Evolutionary conservation across 2,888 invertebrate genomes (phyloP), one percentile per base, ranked within the genome.

Genomic region (Furcula furcula): DNA sequence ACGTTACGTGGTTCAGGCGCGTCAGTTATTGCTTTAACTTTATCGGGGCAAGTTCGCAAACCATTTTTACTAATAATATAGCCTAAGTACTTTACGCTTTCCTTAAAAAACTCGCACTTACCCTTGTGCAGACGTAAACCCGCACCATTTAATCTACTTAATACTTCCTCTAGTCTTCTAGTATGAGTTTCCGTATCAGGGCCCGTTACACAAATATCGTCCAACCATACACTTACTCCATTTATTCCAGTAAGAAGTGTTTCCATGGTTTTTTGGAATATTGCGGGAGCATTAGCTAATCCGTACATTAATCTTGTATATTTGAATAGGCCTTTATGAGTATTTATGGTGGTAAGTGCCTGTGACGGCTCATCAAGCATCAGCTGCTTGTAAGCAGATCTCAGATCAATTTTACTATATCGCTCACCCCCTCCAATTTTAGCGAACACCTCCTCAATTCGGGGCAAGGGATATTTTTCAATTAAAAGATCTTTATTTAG

Each of bases 191-290:
- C 4, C n/a, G 15, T 44, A 12, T 25, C 11, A 0, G 38, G 42
- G 0, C 33, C 53, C 1, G 52, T 55, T 0, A 44, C 9, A 21
- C 42, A 49, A 2, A 69, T 47, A 25, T 67, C 64, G 33, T 64
- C 60, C 1, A 56, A 28, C 51, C 54, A 61, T 1, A 23, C 5
- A 9, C 35, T 37, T 0, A 61, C 55, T 0, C 57, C 60, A 0
- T 55, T 50, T 18, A 63, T 34, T 1, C 44, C 55, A 13, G 34
- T 9, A 4, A 60, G 25, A 5, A 60, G 28, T 0, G 36, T 40
- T 34, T 65, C 58, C 59, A 76, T 72, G 0, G 61, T 33, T 36
- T 53, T 52, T 51, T 76, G 67, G 35, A 75, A 73, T 34, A 66
- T 64, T 3, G 60, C 59, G 0, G 68, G 65, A 2, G 61, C 66